Evolutionary conservation across 2,888 invertebrate genomes (phyloP).

Genomic region (Bombyx huttoni): DNA sequence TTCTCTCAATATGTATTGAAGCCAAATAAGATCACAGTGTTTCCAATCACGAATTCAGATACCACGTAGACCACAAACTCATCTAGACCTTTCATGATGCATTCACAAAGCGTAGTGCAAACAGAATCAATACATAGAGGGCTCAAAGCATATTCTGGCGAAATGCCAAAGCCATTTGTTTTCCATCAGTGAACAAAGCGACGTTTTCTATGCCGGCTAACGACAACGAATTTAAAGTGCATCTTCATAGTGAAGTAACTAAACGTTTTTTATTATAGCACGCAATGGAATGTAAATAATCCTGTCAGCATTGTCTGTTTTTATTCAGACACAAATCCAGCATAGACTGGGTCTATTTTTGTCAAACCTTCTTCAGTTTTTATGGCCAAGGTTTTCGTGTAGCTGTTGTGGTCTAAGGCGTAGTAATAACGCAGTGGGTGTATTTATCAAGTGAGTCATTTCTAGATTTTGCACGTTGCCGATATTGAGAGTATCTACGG

Average conservation of each 20-base stretch:
- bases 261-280: not conserved
- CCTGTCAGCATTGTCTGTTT: too few relatives aligned
- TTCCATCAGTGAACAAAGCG: conserved; percentile 23
- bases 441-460: too few relatives aligned
- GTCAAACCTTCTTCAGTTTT: too few relatives aligned
- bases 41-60: too few relatives aligned
- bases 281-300: not conserved
- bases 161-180: conserved; percentile 28
- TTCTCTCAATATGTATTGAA: not conserved
- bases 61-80: not conserved
- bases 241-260: not conserved
- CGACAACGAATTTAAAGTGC: conserved; percentile 6
- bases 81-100: conserved; percentile 1
- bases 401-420: too few relatives aligned
- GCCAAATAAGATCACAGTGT: not conserved
- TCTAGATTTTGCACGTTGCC: too few relatives aligned
- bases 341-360: too few relatives aligned
- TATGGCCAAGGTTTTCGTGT: too few relatives aligned
- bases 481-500: too few relatives aligned
- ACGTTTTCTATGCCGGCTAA: conserved; percentile 8
- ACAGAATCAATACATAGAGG: conserved; percentile 31
- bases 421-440: too few relatives aligned
- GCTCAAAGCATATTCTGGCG: conserved; percentile 23
- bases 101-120: conserved; percentile 17
- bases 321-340: too few relatives aligned